phyloP scores from a whole-genome alignment of 2,797 vertebrate species.

The Hozukius guyotensis region DNA sequence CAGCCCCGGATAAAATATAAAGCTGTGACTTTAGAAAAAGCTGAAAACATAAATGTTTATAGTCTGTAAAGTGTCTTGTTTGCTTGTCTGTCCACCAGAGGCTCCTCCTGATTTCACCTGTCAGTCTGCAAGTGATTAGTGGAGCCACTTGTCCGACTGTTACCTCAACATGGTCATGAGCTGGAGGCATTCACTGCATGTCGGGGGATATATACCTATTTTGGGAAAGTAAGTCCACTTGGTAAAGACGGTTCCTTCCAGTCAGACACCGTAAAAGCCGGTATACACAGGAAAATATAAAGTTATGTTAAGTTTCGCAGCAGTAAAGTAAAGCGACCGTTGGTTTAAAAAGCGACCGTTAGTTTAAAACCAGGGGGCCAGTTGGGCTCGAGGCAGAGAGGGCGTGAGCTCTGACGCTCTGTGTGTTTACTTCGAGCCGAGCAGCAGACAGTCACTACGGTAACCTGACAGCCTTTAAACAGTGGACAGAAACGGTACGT shows the following conservation, averaged over 20 bases:
- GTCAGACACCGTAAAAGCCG: neutral
- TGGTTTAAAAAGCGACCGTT: no score
- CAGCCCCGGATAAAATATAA: neutral
- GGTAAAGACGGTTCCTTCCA: neutral
- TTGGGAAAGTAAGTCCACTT: conserved; percentile 27
- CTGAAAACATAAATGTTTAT: neutral
- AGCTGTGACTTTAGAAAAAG: neutral
- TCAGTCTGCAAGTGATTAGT: neutral
- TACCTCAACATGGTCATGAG: conserved; percentile 48
- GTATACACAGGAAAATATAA: fast-evolving
- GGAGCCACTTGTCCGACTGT: neutral
- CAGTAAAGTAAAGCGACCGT: neutral
- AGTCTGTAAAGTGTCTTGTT: neutral
- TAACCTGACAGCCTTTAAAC: conserved; percentile 39
- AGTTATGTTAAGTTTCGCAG: neutral
- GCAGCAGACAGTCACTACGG: neutral
- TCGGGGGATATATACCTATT: conserved; percentile 39
- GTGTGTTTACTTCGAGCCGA: conserved; percentile 79
- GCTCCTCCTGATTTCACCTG: neutral
- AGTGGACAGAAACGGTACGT: conserved; percentile 68
- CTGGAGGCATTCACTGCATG: conserved; percentile 38
- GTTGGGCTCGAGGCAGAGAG: conserved; percentile 6
- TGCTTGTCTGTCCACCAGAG: neutral
- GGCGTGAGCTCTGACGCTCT: conserved; percentile 68
- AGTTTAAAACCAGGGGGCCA: neutral